Evolutionary conservation across 2,888 invertebrate genomes (phyloP).

Genomic region (Microplitis manilae): DNA sequence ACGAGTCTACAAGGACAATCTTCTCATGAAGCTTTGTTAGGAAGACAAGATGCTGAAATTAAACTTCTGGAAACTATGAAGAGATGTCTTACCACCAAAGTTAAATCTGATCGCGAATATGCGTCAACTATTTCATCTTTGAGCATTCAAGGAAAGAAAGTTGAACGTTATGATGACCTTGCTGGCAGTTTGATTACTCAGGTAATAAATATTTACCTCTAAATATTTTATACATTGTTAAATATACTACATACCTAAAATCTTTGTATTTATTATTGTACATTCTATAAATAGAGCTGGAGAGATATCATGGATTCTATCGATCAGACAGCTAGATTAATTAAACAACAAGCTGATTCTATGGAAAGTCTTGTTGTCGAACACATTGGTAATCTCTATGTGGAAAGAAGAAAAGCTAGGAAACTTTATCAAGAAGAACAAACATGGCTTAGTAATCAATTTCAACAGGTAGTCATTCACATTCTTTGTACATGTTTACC

Average conservation of each 20-base stretch:
- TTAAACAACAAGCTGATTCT: constrained; percentile 88
- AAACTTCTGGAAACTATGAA: constrained; percentile 93
- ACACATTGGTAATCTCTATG: constrained; percentile 83
- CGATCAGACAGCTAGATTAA: constrained; percentile 86
- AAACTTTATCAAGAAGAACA: constrained; percentile 94
- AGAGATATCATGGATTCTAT: constrained; percentile 90
- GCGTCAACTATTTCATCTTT: constrained; percentile 87
- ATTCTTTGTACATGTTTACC: not conserved
- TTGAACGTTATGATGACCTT: constrained; percentile 83
- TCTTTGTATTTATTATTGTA: constrained; percentile 15
- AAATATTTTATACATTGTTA: not conserved
- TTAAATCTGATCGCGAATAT: constrained; percentile 94
- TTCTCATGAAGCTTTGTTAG: constrained; percentile 92
- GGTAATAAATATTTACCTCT: constrained; percentile 53
- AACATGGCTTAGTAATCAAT: constrained; percentile 74
- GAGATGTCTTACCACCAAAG: constrained; percentile 87
- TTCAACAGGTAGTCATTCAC: constrained; percentile 65
- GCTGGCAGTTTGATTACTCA: constrained; percentile 75
- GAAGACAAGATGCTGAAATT: constrained; percentile 93
- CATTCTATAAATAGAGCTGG: constrained; percentile 76
- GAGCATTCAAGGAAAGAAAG: constrained; percentile 87
- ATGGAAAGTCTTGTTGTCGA: constrained; percentile 88
- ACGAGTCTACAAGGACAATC: constrained; percentile 88
- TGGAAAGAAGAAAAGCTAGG: constrained; percentile 89
- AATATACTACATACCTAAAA: not conserved